Evolutionary conservation across 2,113 vertebrate genomes (phyloP).

Genomic region (Rhineura floridana): DNA sequence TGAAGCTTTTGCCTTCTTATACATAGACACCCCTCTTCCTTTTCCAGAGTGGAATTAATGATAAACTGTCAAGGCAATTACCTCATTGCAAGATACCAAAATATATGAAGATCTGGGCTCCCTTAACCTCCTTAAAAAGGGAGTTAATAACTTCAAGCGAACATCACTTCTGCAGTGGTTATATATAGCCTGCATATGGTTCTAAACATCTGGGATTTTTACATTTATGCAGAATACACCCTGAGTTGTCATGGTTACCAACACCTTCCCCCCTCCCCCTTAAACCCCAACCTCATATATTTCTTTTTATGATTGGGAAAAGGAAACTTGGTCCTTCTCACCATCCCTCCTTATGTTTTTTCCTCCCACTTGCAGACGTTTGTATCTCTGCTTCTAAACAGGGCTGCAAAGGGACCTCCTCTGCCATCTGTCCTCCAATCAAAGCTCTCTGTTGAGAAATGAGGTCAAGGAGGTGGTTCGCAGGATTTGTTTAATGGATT

Average conservation of each 20-base stretch:
- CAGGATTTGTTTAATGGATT: not conserved
- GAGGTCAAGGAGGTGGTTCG: not conserved
- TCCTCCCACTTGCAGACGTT: not conserved
- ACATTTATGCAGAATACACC: conserved; percentile 46
- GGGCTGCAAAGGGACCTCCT: not conserved
- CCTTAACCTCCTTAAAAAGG: not conserved
- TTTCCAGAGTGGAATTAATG: not conserved
- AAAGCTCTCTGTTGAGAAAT: not conserved
- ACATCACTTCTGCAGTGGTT: conserved; percentile 47
- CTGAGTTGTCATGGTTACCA: conserved; percentile 63
- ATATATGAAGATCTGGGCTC: not conserved
- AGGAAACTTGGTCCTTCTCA: not conserved
- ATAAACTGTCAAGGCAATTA: conserved; percentile 9
- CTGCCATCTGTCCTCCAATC: not conserved
- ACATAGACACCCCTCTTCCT: not conserved
- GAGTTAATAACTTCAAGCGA: conserved; percentile 45
- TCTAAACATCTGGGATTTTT: conserved; percentile 64
- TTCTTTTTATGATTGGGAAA: not conserved
- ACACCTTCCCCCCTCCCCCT: conserved; percentile 8
- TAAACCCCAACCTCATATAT: not conserved
- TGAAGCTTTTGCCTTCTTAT: not conserved
- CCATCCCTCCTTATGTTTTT: not conserved
- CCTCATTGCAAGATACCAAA: not conserved
- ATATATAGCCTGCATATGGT: conserved; percentile 65
- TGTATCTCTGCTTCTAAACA: not conserved